Evolutionary conservation across 2,113 vertebrate genomes (phyloP).

Genomic region (Cricetomys ansorgei): DNA sequence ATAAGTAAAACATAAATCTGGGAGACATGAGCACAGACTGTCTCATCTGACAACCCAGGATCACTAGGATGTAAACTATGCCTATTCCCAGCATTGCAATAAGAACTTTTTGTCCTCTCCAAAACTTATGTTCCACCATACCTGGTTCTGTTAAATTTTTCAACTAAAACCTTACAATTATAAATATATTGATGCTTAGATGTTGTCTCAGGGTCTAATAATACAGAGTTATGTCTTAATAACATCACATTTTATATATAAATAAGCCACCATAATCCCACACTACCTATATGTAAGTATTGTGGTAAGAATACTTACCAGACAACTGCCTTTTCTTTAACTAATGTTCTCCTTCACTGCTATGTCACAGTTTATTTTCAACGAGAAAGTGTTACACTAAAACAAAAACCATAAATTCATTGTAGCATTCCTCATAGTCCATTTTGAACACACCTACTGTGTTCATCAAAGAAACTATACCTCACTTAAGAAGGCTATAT

Average conservation of each 20-base stretch:
- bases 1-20: too few relatives aligned
- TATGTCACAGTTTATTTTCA: neutral
- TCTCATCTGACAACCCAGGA: too few relatives aligned
- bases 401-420: too few relatives aligned
- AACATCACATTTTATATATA: neutral
- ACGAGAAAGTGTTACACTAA: neutral
- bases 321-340: neutral
- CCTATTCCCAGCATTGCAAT: too few relatives aligned
- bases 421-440: neutral
- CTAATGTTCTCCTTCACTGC: neutral
- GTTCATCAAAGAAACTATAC: neutral
- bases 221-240: neutral
- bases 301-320: neutral
- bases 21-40: too few relatives aligned
- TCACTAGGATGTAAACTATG: too few relatives aligned
- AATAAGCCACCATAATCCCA: neutral
- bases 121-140: neutral
- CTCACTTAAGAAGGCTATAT: neutral
- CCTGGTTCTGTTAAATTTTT: neutral
- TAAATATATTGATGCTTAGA: neutral
- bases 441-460: rapidly evolving
- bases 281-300: too few relatives aligned
- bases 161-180: neutral
- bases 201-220: too few relatives aligned
- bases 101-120: too few relatives aligned